A percentile compares a stretch with the other conserved stretches of the same genome.
phyloP scores from a whole-genome alignment of 2,113 vertebrate genomes.

The Theropithecus gelada region DNA sequence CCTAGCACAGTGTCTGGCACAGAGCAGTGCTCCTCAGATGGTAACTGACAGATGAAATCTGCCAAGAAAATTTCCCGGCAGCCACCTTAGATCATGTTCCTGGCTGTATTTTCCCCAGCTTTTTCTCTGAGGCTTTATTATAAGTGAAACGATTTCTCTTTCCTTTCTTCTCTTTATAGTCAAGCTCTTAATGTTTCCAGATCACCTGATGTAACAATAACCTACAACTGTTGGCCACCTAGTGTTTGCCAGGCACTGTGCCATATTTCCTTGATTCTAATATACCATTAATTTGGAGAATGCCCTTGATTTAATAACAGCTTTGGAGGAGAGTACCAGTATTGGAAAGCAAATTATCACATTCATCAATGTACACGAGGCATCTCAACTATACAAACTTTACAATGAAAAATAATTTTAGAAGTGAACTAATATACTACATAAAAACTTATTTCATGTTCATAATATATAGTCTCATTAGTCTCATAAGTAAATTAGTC shows the following conservation, averaged over 20 bases:
- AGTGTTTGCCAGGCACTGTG: not conserved
- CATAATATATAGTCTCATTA: not conserved
- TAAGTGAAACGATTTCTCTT: not conserved
- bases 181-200: not conserved
- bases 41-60: not conserved
- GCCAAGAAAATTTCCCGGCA: not conserved
- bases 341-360: not conserved
- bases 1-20: not conserved
- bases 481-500: not conserved
- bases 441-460: not conserved
- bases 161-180: not conserved
- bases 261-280: conserved; percentile 20
- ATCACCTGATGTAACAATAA: not conserved
- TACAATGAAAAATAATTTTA: not conserved
- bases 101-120: accelerated
- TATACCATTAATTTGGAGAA: not conserved
- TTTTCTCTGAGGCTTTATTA: not conserved
- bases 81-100: not conserved
- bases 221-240: not conserved
- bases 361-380: not conserved
- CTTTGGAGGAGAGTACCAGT: not conserved
- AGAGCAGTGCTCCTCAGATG: not conserved
- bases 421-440: not conserved
- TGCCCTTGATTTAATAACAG: not conserved
- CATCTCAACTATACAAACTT: not conserved